phyloP scores from a whole-genome alignment of 1,140 invertebrate genomes.

The Trachymyrmex cornetzi region DNA sequence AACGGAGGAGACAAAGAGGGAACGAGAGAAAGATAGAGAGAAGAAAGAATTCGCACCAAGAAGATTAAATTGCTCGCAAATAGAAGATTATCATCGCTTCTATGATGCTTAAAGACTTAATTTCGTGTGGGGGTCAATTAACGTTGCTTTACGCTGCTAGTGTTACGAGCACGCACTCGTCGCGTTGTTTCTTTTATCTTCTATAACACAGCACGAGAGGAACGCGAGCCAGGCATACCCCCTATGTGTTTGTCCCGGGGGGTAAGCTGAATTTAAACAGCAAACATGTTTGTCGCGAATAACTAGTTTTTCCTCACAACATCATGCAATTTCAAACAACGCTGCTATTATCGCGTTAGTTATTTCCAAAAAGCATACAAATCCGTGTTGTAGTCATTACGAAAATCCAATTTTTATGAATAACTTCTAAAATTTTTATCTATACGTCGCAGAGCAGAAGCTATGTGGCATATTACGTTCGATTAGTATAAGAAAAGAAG shows the following conservation, averaged over 20 bases:
- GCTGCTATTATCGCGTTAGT: not conserved
- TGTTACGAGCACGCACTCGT: conserved; percentile 31
- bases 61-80: conserved; percentile 30
- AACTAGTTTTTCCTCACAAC: conserved; percentile 45
- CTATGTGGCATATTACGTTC: not conserved
- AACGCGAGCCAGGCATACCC: conserved; percentile 20
- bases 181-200: conserved; percentile 37
- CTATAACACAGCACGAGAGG: not conserved
- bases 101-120: conserved; percentile 37
- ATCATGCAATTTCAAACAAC: conserved; percentile 25
- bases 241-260: conserved; percentile 28
- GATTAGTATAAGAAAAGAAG: not conserved
- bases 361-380: not conserved
- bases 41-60: not conserved
- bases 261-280: conserved; percentile 52
- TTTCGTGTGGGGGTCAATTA: conserved; percentile 45
- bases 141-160: conserved; percentile 36
- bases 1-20: not conserved
- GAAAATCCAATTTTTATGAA: not conserved
- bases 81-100: conserved; percentile 29
- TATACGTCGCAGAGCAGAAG: not conserved
- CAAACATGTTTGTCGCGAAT: conserved; percentile 53
- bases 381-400: not conserved
- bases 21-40: conserved; percentile 1
- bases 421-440: not conserved